These are phyloP conservation scores for Thunnus thynnus DNA, from an alignment of 2,113 vertebrate genomes.

Conservation along the genomic window DNA sequence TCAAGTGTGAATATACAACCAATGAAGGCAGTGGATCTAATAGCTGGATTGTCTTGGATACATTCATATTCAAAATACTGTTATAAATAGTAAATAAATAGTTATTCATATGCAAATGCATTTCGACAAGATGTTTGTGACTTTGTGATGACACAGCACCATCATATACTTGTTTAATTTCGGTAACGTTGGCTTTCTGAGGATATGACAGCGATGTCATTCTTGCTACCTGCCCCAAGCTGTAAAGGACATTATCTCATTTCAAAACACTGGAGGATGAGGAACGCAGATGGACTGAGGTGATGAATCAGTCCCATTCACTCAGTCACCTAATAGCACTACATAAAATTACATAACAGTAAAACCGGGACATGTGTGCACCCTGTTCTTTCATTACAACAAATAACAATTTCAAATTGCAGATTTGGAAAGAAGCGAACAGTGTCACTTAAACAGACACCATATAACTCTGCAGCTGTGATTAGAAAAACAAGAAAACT, in stretches of 20 bases:
- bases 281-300: constrained; percentile 76
- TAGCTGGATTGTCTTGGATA: background rate
- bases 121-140: background rate
- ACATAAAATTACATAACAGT: constrained; percentile 70
- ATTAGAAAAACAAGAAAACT: constrained; percentile 61
- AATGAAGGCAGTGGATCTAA: background rate
- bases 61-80: background rate
- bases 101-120: background rate
- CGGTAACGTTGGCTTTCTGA: constrained; percentile 34
- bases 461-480: constrained; percentile 39
- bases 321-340: constrained; percentile 66
- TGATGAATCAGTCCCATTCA: constrained; percentile 69
- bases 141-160: background rate
- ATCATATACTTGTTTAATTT: constrained; percentile 13
- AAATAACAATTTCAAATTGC: constrained; percentile 62
- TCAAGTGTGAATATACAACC: background rate
- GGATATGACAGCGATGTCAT: constrained; percentile 31
- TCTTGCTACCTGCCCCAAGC: constrained; percentile 71
- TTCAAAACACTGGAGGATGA: constrained; percentile 71
- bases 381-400: constrained; percentile 60
- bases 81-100: too few relatives aligned
- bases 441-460: constrained; percentile 47
- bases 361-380: constrained; percentile 63
- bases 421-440: constrained; percentile 38
- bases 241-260: constrained; percentile 75